Evolutionary conservation across 2,888 invertebrate genomes (phyloP), one percentile per base, ranked within the genome.

Genomic region (Leptinotarsa peninsularis): DNA sequence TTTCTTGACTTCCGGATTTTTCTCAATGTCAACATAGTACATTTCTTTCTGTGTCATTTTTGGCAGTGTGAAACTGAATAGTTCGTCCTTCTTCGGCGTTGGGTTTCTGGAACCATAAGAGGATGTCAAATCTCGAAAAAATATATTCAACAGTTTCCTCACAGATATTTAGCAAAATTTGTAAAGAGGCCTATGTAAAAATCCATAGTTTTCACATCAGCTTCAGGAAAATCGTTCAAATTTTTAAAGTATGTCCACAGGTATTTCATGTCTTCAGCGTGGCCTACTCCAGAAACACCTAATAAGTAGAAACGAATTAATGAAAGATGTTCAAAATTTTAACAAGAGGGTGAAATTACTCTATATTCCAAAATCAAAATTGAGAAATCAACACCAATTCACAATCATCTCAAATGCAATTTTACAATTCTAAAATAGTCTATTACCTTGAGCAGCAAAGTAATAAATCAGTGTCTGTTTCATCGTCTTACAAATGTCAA

Each of bases 71-170:
- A 81, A 72, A 52, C 79, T 76, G 23, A 81, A 76, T 13, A 81
- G 56, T 56, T 81, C 83, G 27, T 81, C 80, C 56, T 74, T 56
- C 17, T 33, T 66, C 0, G 82, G 82, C 17, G 80, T 82, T 43
- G 82, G 82, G 71, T 82, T 79, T 49, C 82, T 82, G 23, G 60
- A 50, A 66, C 5, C 60, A 43, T 67, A 17, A 33, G 18, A 15
- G 7, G n/a, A 21, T 5, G 58, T 17, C 14, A 13, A 21, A 69
- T 58, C 0, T 49, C 17, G 18, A 18, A 7, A 18, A 18, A 54
- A 3, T 54, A 54, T n/a, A 3, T 5, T 18, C 14, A 21, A 23
- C 15, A 4, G 52, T 43, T 2, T 63, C 66, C 80, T 78, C 71
- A 80, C 80, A 80, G 70, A 50, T 74, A 70, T 73, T 79, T 79